A percentile compares a stretch with the other conserved stretches of the same genome.
These are phyloP conservation scores for Sebastes hubbsi DNA, from an alignment of 2,797 vertebrate species.

Conservation along the genomic window DNA sequence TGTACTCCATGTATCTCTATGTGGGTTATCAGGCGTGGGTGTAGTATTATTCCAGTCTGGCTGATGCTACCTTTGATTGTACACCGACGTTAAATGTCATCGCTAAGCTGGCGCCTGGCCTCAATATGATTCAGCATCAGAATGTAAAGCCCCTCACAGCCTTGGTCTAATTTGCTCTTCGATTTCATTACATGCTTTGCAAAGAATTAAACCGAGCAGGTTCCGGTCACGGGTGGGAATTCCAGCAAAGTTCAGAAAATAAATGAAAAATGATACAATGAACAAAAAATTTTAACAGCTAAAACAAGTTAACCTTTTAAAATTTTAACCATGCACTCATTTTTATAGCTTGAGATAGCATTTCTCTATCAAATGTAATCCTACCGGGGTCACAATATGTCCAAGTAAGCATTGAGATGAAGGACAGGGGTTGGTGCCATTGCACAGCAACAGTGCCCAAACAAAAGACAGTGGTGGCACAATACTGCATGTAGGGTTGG, in stretches of 20 bases:
- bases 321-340: neutral
- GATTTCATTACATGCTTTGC: constrained; percentile 57
- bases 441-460: neutral
- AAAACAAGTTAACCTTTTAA: neutral
- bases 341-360: neutral
- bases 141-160: constrained; percentile 37
- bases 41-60: constrained; percentile 55
- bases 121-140: constrained; percentile 37
- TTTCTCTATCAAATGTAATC: neutral
- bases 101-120: constrained; percentile 17
- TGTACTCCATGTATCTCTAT: constrained; percentile 55
- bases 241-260: neutral
- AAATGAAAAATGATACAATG: neutral
- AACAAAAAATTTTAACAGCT: neutral
- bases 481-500: neutral
- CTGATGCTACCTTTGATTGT: constrained; percentile 66
- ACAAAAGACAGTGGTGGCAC: neutral
- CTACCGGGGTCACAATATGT: neutral
- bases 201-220: constrained; percentile 17
- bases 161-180: neutral
- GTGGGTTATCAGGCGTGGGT: constrained; percentile 63
- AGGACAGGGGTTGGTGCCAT: neutral
- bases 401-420: neutral
- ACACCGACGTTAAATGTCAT: constrained; percentile 54
- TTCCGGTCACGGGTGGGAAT: neutral